Evolutionary conservation across 1,140 invertebrate genomes (phyloP).

Genomic region (Venturia canescens): DNA sequence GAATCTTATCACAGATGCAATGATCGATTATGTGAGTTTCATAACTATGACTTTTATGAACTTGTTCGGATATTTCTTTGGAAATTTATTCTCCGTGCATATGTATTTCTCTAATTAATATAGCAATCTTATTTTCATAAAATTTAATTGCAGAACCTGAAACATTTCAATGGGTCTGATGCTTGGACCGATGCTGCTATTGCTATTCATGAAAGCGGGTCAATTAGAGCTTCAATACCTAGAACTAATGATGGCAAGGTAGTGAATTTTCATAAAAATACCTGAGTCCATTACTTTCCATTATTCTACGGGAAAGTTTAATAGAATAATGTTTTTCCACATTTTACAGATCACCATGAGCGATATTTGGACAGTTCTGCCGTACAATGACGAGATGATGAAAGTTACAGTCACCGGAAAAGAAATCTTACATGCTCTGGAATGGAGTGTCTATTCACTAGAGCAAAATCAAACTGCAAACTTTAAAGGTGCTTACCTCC

Average conservation of each 20-base stretch:
- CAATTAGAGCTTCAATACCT: conserved; percentile 82
- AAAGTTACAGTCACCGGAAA: conserved; percentile 76
- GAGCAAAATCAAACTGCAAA: conserved; percentile 66
- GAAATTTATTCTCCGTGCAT: conserved; percentile 79
- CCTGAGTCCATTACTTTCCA: not conserved
- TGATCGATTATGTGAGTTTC: conserved; percentile 78
- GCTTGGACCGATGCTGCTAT: conserved; percentile 89
- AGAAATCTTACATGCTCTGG: conserved; percentile 72
- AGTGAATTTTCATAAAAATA: not conserved
- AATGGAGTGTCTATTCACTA: conserved; percentile 78
- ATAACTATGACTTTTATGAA: conserved; percentile 1
- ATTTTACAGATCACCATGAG: conserved; percentile 75
- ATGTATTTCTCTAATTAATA: not conserved
- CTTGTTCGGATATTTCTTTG: conserved; percentile 86
- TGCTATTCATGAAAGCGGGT: conserved; percentile 85
- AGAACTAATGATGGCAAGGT: conserved; percentile 46
- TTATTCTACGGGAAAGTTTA: too few relatives aligned
- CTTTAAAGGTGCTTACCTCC: conserved; percentile 78
- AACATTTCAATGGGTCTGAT: conserved; percentile 67
- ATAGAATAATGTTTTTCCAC: not conserved
- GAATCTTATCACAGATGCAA: conserved; percentile 88
- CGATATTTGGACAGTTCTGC: conserved; percentile 78
- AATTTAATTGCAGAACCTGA: conserved; percentile 70
- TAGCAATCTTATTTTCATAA: conserved; percentile 72
- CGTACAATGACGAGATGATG: conserved; percentile 79